Evolutionary conservation across 2,888 invertebrate species (phyloP).

Genomic region (Troglohyphantes excavatus): DNA sequence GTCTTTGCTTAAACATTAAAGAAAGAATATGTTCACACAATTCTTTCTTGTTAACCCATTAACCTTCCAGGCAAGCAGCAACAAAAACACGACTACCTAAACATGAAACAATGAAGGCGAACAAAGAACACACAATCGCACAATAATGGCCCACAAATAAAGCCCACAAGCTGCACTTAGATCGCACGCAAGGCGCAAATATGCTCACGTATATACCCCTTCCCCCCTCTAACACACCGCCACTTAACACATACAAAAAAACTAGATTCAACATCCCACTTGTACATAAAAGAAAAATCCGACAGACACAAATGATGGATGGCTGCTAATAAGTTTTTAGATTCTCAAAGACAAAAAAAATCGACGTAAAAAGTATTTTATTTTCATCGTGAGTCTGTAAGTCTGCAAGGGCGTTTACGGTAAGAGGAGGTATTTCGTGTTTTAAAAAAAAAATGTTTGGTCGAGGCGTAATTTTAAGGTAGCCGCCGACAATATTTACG

Average conservation of each 20-base stretch:
- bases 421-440: not conserved
- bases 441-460: not conserved
- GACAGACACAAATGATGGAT: slow-evolving; percentile 31
- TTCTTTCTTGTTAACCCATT: not conserved
- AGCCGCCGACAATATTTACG: slow-evolving; percentile 35
- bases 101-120: slow-evolving; percentile 6
- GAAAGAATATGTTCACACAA: not conserved
- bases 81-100: not conserved
- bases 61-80: not conserved
- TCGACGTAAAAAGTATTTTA: not conserved
- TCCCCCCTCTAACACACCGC: not conserved
- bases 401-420: slow-evolving; percentile 37
- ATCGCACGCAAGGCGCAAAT: slow-evolving; percentile 27
- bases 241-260: not conserved
- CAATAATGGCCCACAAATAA: slow-evolving; percentile 2
- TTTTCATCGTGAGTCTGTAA: not conserved
- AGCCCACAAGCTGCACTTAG: slow-evolving; percentile 13
- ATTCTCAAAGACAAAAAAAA: not conserved
- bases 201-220: not conserved
- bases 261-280: not conserved
- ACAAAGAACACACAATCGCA: not conserved
- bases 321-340: slow-evolving; percentile 37
- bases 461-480: slow-evolving; percentile 47
- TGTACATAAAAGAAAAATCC: not conserved
- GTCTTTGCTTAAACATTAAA: not conserved